Base-by-base conservation (phyloP, 2,113 vertebrate genomes). In the Petaurus breviceps region DNA sequence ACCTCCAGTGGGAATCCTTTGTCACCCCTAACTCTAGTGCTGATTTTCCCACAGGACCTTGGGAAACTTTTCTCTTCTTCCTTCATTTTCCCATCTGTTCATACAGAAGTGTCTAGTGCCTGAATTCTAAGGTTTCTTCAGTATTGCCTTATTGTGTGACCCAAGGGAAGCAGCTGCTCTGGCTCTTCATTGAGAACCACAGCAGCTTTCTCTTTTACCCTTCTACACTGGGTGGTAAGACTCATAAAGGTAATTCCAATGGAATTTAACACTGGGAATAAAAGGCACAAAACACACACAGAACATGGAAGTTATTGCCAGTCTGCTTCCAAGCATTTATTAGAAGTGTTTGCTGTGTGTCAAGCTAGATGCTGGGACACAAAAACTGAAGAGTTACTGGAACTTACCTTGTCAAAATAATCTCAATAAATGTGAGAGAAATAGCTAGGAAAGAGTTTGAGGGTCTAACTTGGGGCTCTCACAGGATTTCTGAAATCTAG, bases 261-360 rank as follows among this genome's bases (percentile, higher is more conserved):
- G 52, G n/a, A 91, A 57, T 26, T 61, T 51, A 53, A 90, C 49
- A 10, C 94, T 92, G 68, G 47, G 90, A 89, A 92, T 90, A 57
- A 90, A 97, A 96, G 90, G 91, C 51, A 43, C 22, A 94, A 92
- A 96, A 92, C 8, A 68, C 94, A 43, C 52, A 37, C 52, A 47
- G 31, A 52, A 52, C 16, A 22, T 52, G 52, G 52, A 50, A 16
- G 43, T 84, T 19, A n/a, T 22, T 92, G 16, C 50, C 61, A 46
- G 90, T 2, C 16, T 51, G 9, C 68, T 94, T 95, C 24, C 89
- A 95, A 91, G 31, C 54, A 53, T 96, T 89, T 92, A 94, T n/a
- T 77, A 77, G 14, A 92, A 95, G 89, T 0, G 6, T 89, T 57
- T 89, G 5, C 31, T 77, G 37, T 37, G 61, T 19, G 31, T 6